Conservation (phyloP, 2,888 invertebrate genomes). For the Pterostichus niger region DNA sequence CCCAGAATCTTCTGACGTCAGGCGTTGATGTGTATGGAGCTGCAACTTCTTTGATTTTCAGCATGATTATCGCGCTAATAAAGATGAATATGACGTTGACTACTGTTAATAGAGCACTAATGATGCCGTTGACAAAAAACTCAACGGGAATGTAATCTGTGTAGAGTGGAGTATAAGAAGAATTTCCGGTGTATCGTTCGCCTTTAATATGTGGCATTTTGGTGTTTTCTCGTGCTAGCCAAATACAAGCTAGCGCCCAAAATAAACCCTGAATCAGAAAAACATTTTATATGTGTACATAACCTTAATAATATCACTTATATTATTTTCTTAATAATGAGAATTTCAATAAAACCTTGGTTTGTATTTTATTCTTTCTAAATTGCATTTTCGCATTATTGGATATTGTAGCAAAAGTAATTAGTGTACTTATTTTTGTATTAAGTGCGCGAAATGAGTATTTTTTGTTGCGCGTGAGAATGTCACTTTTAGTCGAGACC, state of each 20-base stretch:
- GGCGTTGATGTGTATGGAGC: conserved; percentile 89
- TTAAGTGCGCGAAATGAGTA: too few species aligned
- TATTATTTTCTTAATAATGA: too few species aligned
- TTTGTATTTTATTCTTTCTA: too few species aligned
- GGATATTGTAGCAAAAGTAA: too few species aligned
- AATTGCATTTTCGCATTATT: too few species aligned
- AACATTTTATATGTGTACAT: too few species aligned
- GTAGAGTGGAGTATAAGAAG: conserved; percentile 84
- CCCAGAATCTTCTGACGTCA: conserved; percentile 86
- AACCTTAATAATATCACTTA: too few species aligned
- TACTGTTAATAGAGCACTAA: conserved; percentile 88
- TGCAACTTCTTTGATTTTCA: conserved; percentile 92
- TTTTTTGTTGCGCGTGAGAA: too few species aligned
- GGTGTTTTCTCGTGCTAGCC: conserved; percentile 83
- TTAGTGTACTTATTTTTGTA: too few species aligned
- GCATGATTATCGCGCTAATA: conserved; percentile 87
- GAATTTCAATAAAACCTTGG: too few species aligned
- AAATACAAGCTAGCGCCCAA: conserved; percentile 87
- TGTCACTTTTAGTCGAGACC: too few species aligned
- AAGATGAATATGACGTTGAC: conserved; percentile 92
- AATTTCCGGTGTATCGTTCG: conserved; percentile 82
- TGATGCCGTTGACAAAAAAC: conserved; percentile 87
- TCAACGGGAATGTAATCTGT: conserved; percentile 88
- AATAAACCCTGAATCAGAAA: conserved; percentile 81
- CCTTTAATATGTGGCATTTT: conserved; percentile 86